Evolutionary conservation across 2,797 vertebrate genomes (phyloP), one percentile per base, ranked within the genome.

Genomic region (Aldrovandia affinis): DNA sequence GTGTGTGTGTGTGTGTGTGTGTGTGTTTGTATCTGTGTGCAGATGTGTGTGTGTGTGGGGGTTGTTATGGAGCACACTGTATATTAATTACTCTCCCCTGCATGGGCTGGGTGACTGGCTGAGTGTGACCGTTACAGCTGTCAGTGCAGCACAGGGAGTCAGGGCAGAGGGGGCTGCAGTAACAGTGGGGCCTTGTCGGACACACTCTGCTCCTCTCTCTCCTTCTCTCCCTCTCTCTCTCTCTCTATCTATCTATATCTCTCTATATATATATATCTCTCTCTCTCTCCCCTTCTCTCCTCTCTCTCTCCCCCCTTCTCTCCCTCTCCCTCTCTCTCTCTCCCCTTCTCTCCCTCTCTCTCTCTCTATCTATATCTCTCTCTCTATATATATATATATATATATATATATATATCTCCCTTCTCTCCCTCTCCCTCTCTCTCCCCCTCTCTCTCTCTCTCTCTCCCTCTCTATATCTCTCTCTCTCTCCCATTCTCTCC

Each of bases 141-240:
- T 54, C 87, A 87, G 91, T 87, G 85, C 83, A 85, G 92, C 89
- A 88, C 88, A 86, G 90, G 91, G 90, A 83, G 87, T 89, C 89
- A 89, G 80, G 81, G 85, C 84, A 78, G 59, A 82, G 85, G 86
- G 86, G 59, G 80, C 87, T 78, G 22, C 86, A 81, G 86, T 85
- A 78, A 89, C 89, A 83, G 80, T 87, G 83, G 86, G 88, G 83
- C 47, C 75, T 83, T 75, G 84, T 70, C 80, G 86, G 85, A 88
- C 81, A 88, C 85, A 84, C 87, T 86, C 81, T 82, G 22, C 81
- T 57, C 85, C 83, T 73, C 22, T 50, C 20, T 65, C 77, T 39
- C 57, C 81, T 83, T 84, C 80, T 25, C 68, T 1, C 65, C 36
- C 6, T n/a, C 54, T 20, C 7, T 85, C 84, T 68, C 9, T 44